phyloP scores from a whole-genome alignment of 2,113 vertebrate genomes.

The Cepphus grylle region DNA sequence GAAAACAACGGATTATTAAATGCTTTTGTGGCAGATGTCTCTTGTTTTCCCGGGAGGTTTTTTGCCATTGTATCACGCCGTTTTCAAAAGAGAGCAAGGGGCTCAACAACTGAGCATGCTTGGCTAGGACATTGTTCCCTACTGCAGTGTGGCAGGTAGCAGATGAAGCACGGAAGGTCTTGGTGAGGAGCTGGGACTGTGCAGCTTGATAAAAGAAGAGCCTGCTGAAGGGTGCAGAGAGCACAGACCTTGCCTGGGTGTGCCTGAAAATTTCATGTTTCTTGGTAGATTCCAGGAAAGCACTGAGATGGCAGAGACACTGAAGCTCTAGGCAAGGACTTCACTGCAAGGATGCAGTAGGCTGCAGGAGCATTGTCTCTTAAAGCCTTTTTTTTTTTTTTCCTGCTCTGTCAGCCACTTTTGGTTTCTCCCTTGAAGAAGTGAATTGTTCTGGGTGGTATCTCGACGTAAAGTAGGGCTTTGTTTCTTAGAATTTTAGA shows the following conservation, averaged over 20 bases:
- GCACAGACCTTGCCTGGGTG: background rate
- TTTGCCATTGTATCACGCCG: fast-evolving
- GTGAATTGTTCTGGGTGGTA: background rate
- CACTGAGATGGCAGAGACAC: background rate
- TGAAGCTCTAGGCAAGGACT: background rate
- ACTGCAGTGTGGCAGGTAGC: background rate
- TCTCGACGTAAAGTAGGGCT: background rate
- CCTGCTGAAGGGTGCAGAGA: fast-evolving
- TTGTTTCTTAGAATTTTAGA: background rate
- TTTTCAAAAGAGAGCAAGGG: background rate
- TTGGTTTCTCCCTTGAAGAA: background rate
- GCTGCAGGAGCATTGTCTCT: background rate
- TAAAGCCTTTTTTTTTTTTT: background rate
- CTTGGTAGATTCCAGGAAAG: background rate
- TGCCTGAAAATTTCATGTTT: background rate
- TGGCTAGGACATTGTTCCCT: background rate
- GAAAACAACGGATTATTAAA: background rate
- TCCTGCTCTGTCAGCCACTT: background rate
- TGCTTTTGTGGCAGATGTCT: background rate
- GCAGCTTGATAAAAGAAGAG: fast-evolving
- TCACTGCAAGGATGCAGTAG: background rate
- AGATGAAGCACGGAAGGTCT: background rate
- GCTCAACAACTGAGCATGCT: background rate
- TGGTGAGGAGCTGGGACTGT: background rate
- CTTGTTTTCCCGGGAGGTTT: background rate